A percentile compares a stretch with the other conserved stretches of the same genome.
These are phyloP conservation scores for Patella ulyssiponensis DNA, from an alignment of 2,888 invertebrate genomes.

Conservation along the genomic window DNA sequence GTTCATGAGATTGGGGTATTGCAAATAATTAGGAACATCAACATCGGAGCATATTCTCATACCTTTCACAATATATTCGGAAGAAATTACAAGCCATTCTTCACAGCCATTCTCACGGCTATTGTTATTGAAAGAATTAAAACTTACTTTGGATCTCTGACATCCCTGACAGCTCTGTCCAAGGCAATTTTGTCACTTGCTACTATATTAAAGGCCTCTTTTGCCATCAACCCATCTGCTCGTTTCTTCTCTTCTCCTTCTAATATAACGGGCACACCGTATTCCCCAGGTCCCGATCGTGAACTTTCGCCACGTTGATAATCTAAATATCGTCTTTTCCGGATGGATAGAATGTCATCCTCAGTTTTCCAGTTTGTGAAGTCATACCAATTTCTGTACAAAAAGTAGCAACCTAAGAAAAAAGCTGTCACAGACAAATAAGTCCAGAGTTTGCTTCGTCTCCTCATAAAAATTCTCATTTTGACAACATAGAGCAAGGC, in stretches of 20 bases:
- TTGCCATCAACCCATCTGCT: slow-evolving; percentile 81
- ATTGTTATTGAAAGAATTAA: too few species aligned
- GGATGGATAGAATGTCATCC: slow-evolving; percentile 5
- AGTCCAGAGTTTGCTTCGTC: slow-evolving; percentile 1
- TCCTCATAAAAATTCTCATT: neutral
- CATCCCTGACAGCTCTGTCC: slow-evolving; percentile 83
- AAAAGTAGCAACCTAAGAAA: neutral
- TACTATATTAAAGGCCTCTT: slow-evolving; percentile 89
- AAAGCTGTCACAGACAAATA: neutral
- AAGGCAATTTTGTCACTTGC: slow-evolving; percentile 90
- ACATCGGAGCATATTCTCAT: too few species aligned
- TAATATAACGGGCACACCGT: slow-evolving; percentile 60
- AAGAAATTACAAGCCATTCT: too few species aligned
- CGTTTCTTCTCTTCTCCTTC: slow-evolving; percentile 75
- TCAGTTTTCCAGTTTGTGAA: slow-evolving; percentile 7
- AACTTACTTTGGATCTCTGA: slow-evolving; percentile 74
- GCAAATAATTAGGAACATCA: too few species aligned
- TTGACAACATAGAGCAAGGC: neutral
- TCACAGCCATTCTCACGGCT: too few species aligned
- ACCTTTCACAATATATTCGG: too few species aligned
- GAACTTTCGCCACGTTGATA: slow-evolving; percentile 47
- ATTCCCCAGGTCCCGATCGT: slow-evolving; percentile 68
- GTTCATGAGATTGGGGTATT: too few species aligned
- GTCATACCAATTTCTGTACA: slow-evolving; percentile 3
- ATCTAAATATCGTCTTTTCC: slow-evolving; percentile 43